A percentile compares a stretch with the other conserved stretches of the same genome.
Conservation (phyloP, 1,140 invertebrate species). For the Galleria mellonella region DNA sequence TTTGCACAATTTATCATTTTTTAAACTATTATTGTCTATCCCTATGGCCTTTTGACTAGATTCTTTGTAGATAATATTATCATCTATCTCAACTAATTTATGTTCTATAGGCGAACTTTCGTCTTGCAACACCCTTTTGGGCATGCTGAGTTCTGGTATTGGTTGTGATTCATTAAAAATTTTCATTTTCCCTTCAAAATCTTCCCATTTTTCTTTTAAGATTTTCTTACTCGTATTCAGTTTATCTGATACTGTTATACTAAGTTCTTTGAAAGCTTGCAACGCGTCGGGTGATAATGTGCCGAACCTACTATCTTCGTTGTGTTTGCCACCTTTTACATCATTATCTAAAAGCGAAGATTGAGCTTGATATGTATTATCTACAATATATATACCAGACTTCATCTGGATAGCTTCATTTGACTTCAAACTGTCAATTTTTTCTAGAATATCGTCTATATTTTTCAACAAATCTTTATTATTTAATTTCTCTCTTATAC, state of each 20-base stretch:
- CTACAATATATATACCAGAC: constrained; percentile 73
- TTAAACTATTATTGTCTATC: constrained; percentile 48
- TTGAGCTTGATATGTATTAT: constrained; percentile 68
- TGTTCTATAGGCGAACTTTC: constrained; percentile 31
- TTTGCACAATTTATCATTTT: constrained; percentile 49
- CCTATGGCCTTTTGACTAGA: constrained; percentile 62
- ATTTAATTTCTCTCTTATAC: constrained; percentile 60
- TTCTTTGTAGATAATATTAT: constrained; percentile 61
- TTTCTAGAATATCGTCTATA: constrained; percentile 49
- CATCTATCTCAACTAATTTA: constrained; percentile 24
- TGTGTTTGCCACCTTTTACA: constrained; percentile 25
- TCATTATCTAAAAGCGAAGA: constrained; percentile 39
- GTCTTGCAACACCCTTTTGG: constrained; percentile 25
- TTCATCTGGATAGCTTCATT: constrained; percentile 63
- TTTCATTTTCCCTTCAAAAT: constrained; percentile 65
- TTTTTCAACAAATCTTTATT: constrained; percentile 32
- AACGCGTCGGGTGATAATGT: constrained; percentile 55
- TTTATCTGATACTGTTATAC: constrained; percentile 67
- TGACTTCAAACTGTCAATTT: constrained; percentile 54
- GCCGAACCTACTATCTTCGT: constrained; percentile 46
- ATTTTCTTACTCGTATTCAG: constrained; percentile 68
- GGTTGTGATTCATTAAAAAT: constrained; percentile 41
- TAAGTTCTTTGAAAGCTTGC: constrained; percentile 71
- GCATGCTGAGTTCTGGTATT: constrained; percentile 22
- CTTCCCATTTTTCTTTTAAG: constrained; percentile 70